These are phyloP conservation scores for Gari tellinella DNA, from an alignment of 2,888 invertebrate genomes.

Conservation along the genomic window DNA sequence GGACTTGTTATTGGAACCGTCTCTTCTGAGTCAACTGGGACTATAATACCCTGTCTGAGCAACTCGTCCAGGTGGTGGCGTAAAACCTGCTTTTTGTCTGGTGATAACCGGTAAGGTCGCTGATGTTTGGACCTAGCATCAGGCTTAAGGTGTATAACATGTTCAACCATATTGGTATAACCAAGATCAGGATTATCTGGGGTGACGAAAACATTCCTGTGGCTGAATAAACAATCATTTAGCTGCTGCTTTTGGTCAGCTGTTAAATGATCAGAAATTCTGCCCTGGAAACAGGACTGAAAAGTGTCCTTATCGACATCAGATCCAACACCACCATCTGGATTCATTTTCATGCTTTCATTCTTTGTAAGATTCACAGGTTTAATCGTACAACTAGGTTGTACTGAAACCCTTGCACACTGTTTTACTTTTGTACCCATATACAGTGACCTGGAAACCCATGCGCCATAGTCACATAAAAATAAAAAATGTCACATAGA, in stretches of 20 bases:
- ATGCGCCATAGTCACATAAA: too few relatives aligned
- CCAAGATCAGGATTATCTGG: constrained; percentile 23
- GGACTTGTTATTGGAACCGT: constrained; percentile 31
- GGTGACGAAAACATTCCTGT: constrained; percentile 19
- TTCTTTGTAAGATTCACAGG: too few relatives aligned
- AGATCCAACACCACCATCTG: too few relatives aligned
- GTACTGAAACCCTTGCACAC: too few relatives aligned
- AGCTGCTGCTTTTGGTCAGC: background rate
- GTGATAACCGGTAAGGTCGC: constrained; percentile 31
- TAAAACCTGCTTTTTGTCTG: too few relatives aligned
- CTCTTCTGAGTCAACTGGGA: constrained; percentile 26
- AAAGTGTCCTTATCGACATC: too few relatives aligned
- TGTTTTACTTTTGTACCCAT: too few relatives aligned
- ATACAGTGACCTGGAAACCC: too few relatives aligned
- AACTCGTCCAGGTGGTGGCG: constrained; percentile 39
- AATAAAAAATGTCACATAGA: too few relatives aligned
- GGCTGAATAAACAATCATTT: background rate
- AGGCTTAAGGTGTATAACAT: constrained; percentile 22
- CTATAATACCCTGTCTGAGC: constrained; percentile 30
- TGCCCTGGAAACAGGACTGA: too few relatives aligned
- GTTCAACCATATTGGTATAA: constrained; percentile 15
- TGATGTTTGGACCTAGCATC: constrained; percentile 28
- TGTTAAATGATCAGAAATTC: background rate
- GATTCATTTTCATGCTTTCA: too few relatives aligned
- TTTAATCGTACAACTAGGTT: too few relatives aligned